Evolutionary conservation across 2,888 invertebrate genomes (phyloP).

Genomic region (Oasisia sp.): DNA sequence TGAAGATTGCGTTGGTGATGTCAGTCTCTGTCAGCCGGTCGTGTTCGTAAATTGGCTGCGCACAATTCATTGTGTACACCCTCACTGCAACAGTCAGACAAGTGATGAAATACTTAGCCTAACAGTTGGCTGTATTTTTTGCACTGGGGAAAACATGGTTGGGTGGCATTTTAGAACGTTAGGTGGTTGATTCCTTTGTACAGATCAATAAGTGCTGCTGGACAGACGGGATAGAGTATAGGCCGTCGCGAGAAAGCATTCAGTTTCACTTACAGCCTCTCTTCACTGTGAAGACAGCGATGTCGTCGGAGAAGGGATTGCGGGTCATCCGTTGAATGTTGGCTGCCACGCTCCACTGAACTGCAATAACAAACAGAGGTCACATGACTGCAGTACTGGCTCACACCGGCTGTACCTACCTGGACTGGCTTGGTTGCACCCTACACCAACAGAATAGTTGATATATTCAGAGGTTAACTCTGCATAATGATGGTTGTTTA

Average conservation of each 20-base stretch:
- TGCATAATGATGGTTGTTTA: too few relatives aligned
- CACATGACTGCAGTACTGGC: neutral
- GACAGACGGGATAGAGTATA: neutral
- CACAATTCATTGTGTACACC: neutral
- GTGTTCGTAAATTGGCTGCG: neutral
- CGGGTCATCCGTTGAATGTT: neutral
- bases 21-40: neutral
- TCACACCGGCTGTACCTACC: neutral
- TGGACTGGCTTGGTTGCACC: neutral
- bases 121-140: neutral
- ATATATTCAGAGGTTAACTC: neutral
- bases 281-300: conserved; percentile 76
- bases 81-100: neutral
- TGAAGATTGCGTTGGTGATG: conserved; percentile 48
- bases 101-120: neutral
- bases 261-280: conserved; percentile 72
- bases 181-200: too few relatives aligned
- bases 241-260: neutral
- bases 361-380: neutral
- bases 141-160: neutral
- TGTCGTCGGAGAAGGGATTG: conserved; percentile 73
- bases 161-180: too few relatives aligned
- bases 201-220: neutral
- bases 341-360: neutral
- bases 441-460: neutral